Base-by-base conservation (phyloP, 1,140 invertebrate genomes). In the Leptinotarsa lineolata region DNA sequence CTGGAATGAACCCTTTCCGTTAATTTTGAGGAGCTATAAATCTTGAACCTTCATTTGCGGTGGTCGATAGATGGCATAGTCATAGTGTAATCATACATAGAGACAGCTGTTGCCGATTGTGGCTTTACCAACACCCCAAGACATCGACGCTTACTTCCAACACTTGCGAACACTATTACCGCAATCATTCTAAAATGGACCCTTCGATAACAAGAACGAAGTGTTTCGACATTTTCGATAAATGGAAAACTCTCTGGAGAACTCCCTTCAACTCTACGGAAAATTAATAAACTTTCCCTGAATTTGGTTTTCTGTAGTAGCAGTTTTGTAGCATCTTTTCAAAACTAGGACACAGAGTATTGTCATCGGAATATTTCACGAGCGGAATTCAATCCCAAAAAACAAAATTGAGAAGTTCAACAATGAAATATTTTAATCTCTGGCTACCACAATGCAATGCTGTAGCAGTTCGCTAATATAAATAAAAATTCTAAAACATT, bases 401-500 rank as follows among this genome's bases (percentile, higher is more conserved):
- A 24, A 6, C 5, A 24, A 6, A 30, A 30, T 30, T 30, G 24
- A 30, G 8, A 8, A 30, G 24, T 30, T 30, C 24, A 30, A 30
- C 1, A 30, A 30, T 30, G 24, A 30, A 30, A 30, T n/a, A n/a
- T n/a, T n/a, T n/a, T n/a, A n/a, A n/a, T 30, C 6, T 0, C 24
- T 30, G 6, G 6, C 24, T 30, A 30, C 24, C 24, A 30, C 24
- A 30, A 30, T 30, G 24, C 24, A 30, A 30, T 30, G 24, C 24
- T 30, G 24, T 30, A 1, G 24, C 24, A 54, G 48, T 54, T 67
- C 54, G 46, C 6, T 48, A 46, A 72, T 67, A 72, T 48, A 73
- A 69, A 75, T 73, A 75, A 73, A 68, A 73, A 63, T 76, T 20
- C 72, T 68, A 30, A 73, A 66, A 68, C 59, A 74, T 63, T 68